Evolutionary conservation across 2,113 vertebrate species (phyloP).

Genomic region (Tenebrosternarchus preto): DNA sequence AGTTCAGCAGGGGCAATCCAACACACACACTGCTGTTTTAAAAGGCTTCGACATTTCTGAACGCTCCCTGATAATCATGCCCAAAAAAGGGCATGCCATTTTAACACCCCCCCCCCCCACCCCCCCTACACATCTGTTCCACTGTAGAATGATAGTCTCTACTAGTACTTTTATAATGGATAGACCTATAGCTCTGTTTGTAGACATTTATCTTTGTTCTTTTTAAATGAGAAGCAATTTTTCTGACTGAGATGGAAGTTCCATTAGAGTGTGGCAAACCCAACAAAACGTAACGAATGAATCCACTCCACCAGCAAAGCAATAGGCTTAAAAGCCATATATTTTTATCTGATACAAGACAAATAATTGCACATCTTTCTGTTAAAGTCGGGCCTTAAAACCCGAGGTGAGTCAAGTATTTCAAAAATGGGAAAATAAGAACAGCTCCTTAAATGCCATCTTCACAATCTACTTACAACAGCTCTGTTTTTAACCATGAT

Average conservation of each 20-base stretch:
- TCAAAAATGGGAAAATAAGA: slow-evolving; percentile 34
- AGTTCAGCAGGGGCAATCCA: slow-evolving; percentile 3
- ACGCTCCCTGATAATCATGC: slow-evolving; percentile 40
- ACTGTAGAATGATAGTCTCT: neutral
- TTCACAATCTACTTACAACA: slow-evolving; percentile 37
- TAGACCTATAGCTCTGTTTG: slow-evolving; percentile 17
- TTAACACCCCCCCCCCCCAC: neutral
- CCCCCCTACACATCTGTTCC: neutral
- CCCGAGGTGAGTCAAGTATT: slow-evolving; percentile 21
- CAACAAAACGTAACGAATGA: slow-evolving; percentile 14
- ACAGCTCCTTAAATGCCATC: slow-evolving; percentile 9
- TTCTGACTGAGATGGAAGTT: neutral
- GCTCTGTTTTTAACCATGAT: slow-evolving; percentile 45
- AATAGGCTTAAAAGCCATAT: slow-evolving; percentile 26
- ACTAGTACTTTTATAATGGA: neutral
- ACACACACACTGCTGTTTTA: neutral
- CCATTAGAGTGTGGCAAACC: slow-evolving; percentile 12
- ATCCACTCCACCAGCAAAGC: slow-evolving; percentile 25
- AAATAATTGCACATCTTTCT: slow-evolving; percentile 53
- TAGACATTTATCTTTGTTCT: neutral
- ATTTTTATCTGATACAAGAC: slow-evolving; percentile 31
- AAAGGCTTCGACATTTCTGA: slow-evolving; percentile 8
- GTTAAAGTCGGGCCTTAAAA: slow-evolving; percentile 28
- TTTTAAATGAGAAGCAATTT: neutral
- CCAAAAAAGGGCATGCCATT: neutral